Conservation (phyloP, 2,797 vertebrate species). For the Pteronotus mesoamericanus region DNA sequence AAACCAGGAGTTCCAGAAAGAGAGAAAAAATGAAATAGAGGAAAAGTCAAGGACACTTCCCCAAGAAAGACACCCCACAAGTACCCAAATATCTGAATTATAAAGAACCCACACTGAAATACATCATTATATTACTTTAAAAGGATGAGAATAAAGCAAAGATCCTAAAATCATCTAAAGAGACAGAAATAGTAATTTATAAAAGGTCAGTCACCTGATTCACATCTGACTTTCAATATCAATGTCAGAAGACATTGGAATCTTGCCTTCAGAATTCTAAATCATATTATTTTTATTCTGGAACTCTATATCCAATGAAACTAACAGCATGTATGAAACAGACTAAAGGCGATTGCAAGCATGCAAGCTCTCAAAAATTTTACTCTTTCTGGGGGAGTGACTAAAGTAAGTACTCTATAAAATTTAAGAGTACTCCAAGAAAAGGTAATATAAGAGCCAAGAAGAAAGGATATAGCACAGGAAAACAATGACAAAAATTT, state of each 20-base stretch:
- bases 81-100: background rate
- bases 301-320: background rate
- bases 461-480: background rate
- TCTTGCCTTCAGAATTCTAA: background rate
- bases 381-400: background rate
- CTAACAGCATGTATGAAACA: background rate
- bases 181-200: background rate
- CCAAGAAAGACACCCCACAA: background rate
- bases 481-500: background rate
- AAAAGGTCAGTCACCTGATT: background rate
- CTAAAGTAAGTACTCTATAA: background rate
- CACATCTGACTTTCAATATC: background rate
- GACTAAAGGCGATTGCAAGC: background rate
- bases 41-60: background rate
- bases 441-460: background rate
- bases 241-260: background rate
- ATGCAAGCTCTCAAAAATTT: background rate
- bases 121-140: background rate
- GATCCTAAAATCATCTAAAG: background rate
- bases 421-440: background rate
- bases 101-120: background rate
- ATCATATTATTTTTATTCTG: background rate
- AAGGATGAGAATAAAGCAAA: background rate
- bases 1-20: background rate
- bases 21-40: background rate